phyloP scores from a whole-genome alignment of 2,113 vertebrate genomes.

The Piprites chloris region DNA sequence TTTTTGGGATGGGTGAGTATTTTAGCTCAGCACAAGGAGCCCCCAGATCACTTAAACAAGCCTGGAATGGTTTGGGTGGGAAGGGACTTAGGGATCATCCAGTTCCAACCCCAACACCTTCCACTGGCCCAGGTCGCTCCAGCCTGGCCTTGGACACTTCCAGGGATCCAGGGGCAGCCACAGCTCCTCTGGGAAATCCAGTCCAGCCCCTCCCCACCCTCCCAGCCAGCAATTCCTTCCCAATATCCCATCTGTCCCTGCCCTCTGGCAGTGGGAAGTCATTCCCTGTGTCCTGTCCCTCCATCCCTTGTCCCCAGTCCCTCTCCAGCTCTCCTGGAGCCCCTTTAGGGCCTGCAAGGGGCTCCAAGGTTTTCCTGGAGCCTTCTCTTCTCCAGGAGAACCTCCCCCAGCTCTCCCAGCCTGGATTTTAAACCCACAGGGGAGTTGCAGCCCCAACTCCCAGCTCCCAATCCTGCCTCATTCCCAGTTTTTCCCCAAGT shows the following conservation, averaged over 20 bases:
- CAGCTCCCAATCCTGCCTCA: not conserved
- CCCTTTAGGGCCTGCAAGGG: fast-evolving
- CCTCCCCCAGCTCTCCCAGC: not conserved
- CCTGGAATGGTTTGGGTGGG: not conserved
- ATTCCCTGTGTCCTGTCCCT: too few relatives aligned
- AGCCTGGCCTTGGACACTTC: fast-evolving
- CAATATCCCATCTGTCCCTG: not conserved
- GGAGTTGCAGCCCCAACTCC: not conserved
- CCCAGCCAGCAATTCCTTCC: not conserved
- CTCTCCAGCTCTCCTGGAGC: not conserved
- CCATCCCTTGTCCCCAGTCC: too few relatives aligned
- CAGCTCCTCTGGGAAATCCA: not conserved
- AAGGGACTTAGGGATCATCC: fast-evolving
- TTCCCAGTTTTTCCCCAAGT: not conserved
- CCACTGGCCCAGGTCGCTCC: fast-evolving
- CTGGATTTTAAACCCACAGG: not conserved
- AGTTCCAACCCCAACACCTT: fast-evolving
- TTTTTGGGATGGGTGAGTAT: fast-evolving
- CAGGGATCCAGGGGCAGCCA: not conserved
- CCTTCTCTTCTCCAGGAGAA: not conserved
- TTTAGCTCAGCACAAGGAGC: not conserved
- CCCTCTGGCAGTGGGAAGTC: not conserved
- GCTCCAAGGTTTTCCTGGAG: not conserved
- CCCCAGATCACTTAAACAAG: fast-evolving
- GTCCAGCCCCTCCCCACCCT: fast-evolving